Conservation (phyloP, 2,888 invertebrate species). For the Cosmopolites sordidus region DNA sequence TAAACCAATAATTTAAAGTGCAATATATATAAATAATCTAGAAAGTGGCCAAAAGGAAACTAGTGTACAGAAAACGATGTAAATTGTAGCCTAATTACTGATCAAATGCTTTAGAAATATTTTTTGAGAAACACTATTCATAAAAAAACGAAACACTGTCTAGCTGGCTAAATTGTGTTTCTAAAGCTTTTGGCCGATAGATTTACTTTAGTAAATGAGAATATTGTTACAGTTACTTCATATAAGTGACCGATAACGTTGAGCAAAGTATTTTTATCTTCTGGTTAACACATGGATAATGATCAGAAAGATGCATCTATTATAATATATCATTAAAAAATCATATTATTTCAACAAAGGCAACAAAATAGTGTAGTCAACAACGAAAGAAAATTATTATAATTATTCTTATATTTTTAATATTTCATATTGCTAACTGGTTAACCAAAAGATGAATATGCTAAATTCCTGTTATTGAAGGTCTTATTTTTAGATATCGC, state of each 20-base stretch:
- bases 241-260: background rate
- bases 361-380: too few species aligned
- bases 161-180: background rate
- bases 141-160: too few species aligned
- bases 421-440: too few species aligned
- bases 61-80: slow-evolving; percentile 32
- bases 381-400: too few species aligned
- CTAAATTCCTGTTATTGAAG: background rate
- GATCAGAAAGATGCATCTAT: too few species aligned
- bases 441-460: background rate
- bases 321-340: too few species aligned
- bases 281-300: background rate
- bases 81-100: slow-evolving; percentile 27
- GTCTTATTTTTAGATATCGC: too few species aligned
- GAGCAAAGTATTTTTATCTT: background rate
- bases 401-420: too few species aligned
- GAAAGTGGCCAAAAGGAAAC: slow-evolving; percentile 10
- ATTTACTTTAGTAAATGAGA: slow-evolving; percentile 11
- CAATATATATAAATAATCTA: slow-evolving; percentile 14
- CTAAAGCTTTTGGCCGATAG: slow-evolving; percentile 2
- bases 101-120: slow-evolving; percentile 10
- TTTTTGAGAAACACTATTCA: background rate
- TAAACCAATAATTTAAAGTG: slow-evolving; percentile 16
- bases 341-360: background rate
- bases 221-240: slow-evolving; percentile 13